Evolutionary conservation across 2,113 vertebrate species (phyloP), one percentile per base, ranked within the genome.

Genomic region (Poicephalus gulielmi): DNA sequence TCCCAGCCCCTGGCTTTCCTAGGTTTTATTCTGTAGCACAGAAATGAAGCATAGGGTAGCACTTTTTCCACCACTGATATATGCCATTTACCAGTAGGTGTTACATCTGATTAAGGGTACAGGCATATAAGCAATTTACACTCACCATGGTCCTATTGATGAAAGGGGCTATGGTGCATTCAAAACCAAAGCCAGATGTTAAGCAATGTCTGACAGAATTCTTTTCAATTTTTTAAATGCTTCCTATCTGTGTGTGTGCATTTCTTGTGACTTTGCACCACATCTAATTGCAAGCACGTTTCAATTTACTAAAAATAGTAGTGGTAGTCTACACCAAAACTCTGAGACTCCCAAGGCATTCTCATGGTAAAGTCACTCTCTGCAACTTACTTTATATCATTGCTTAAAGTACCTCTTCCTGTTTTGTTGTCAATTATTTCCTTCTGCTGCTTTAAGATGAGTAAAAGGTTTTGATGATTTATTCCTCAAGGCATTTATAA

Each of bases 341-440:
- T 87, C 83, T 69, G 74, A 91, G 84, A 27, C 33, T 95, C 33
- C 43, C 9, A 62, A 55, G 23, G 50, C 28, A 71, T 86, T 94
- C 89, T 87, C 79, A 87, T n/a, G 52, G 55, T 31, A 75, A 94
- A 88, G 25, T 7, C 55, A 84, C 71, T 75, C 55, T 67, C 66
- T 89, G 35, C 41, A 89, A 31, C 43, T 70, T 70, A 69, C 11
- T 89, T 91, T 46, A 31, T 60, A 73, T 53, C 49, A 59, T 49
- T 77, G 17, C 53, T 39, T 76, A 31, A 89, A 92, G 57, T 62
- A 76, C 49, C 91, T 3, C 19, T 94, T 94, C 77, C 37, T 87
- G 66, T 91, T 95, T 84, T 89, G 47, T 52, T 92, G 75, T 79
- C 78, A 92, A 17, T 95, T 95, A 79, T 69, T 92, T 74, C 43